These are phyloP conservation scores for Tipula unca DNA, from an alignment of 2,888 invertebrate genomes.

Conservation along the genomic window DNA sequence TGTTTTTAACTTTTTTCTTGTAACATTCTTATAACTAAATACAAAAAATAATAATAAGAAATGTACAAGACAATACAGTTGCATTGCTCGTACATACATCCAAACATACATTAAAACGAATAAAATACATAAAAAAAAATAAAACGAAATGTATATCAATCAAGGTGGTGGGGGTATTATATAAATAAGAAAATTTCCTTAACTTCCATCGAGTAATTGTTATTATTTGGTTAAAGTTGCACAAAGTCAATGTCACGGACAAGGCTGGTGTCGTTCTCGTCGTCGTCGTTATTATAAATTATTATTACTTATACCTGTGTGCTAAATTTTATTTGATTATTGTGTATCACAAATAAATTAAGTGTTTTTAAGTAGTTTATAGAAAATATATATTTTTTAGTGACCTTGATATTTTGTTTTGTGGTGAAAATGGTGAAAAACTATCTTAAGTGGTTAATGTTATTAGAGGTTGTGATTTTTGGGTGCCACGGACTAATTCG, in stretches of 20 bases:
- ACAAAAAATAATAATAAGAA: background rate
- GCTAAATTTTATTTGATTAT: background rate
- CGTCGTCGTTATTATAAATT: background rate
- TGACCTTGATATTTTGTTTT: background rate
- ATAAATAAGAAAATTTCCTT: background rate
- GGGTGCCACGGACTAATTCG: background rate
- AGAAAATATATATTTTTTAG: background rate
- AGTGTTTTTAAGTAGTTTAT: background rate
- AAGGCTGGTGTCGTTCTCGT: background rate
- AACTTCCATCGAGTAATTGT: conserved; percentile 9
- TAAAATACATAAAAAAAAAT: background rate
- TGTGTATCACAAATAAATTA: background rate
- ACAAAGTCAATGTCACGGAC: conserved; percentile 21
- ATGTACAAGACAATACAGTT: background rate
- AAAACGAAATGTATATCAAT: background rate
- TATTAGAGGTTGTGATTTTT: background rate
- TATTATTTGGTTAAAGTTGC: background rate
- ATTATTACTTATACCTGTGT: no score
- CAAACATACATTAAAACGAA: background rate
- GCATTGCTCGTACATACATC: background rate
- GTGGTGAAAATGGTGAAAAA: conserved; percentile 1
- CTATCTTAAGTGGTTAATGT: background rate
- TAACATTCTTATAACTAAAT: background rate
- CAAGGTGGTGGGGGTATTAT: background rate
- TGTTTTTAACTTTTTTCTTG: background rate